Evolutionary conservation across 2,113 vertebrate genomes (phyloP).

Genomic region (Colinus virginianus): DNA sequence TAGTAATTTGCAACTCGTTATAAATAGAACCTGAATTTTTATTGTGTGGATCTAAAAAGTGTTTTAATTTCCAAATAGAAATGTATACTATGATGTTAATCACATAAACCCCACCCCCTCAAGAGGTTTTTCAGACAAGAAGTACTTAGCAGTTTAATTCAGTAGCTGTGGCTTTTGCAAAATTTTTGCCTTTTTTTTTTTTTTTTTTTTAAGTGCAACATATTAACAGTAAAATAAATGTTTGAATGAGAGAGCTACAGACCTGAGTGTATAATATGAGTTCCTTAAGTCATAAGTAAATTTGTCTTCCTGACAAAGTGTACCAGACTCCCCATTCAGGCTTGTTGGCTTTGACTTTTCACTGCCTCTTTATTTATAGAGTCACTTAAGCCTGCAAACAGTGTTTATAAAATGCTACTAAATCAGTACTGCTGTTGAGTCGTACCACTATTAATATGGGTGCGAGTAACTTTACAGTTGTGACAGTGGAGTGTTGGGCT

Average conservation of each 20-base stretch:
- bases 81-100: neutral
- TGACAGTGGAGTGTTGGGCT: neutral
- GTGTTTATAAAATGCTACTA: neutral
- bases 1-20: neutral
- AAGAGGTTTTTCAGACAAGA: neutral
- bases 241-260: neutral
- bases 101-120: neutral
- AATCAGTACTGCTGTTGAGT: neutral
- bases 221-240: neutral
- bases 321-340: neutral
- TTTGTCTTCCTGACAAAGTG: neutral
- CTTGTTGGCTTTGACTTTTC: neutral
- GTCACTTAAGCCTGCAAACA: neutral
- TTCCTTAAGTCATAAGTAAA: neutral
- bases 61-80: neutral
- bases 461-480: neutral
- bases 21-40: neutral
- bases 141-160: neutral
- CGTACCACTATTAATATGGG: neutral
- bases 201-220: neutral
- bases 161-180: neutral
- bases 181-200: neutral
- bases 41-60: neutral
- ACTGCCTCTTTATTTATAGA: neutral
- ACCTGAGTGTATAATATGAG: neutral